Evolutionary conservation across 1,140 invertebrate genomes (phyloP).

Genomic region (Pomacea maculata): DNA sequence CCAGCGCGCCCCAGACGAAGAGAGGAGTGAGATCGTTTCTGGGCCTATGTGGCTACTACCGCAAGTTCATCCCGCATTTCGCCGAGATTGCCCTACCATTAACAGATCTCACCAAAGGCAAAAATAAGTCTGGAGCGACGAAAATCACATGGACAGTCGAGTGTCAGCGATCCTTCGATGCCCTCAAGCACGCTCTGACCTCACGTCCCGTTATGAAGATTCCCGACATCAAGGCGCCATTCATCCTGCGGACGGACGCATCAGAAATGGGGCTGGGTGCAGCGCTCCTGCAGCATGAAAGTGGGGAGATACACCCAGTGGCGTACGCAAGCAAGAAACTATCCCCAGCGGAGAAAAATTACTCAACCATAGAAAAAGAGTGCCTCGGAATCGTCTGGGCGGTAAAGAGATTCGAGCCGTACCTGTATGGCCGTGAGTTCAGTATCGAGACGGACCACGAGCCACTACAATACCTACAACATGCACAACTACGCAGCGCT

Average conservation of each 20-base stretch:
- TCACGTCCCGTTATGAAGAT: background rate
- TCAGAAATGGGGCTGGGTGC: constrained; percentile 2
- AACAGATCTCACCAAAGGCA: constrained; percentile 15
- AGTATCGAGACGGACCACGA: background rate
- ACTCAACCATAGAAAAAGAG: constrained; percentile 1
- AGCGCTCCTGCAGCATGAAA: background rate
- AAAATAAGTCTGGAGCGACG: background rate
- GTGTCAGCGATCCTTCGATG: background rate
- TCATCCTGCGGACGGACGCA: constrained; percentile 8
- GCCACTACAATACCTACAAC: background rate
- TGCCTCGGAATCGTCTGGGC: constrained; percentile 1
- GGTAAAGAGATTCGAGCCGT: background rate
- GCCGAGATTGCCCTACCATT: background rate
- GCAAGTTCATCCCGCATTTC: constrained; percentile 1
- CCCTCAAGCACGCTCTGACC: background rate
- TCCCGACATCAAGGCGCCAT: background rate
- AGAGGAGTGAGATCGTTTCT: background rate
- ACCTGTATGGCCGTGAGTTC: background rate
- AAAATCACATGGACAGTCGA: constrained; percentile 1
- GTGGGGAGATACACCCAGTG: background rate
- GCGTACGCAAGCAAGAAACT: constrained; percentile 2
- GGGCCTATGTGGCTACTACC: constrained; percentile 6
- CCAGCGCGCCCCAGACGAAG: background rate
- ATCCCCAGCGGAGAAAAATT: background rate
- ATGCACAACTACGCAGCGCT: background rate